A percentile compares a stretch with the other conserved stretches of the same genome.
phyloP scores from a whole-genome alignment of 2,113 vertebrate genomes.

The Nothobranchius kuhntae region DNA sequence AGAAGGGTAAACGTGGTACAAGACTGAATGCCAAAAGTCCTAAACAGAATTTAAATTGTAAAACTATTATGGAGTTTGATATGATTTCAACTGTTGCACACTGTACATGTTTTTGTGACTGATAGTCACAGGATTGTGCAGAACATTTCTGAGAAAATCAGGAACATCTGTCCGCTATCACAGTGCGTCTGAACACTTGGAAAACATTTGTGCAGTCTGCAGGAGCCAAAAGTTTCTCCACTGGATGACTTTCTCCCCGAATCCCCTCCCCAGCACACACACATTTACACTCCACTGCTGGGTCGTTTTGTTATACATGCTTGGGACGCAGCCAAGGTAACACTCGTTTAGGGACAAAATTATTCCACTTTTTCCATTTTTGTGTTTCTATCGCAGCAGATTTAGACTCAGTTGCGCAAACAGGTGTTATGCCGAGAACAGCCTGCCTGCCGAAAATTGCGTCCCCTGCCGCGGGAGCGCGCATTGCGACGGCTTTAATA shows the following conservation, averaged over 20 bases:
- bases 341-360: constrained; percentile 17
- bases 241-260: constrained; percentile 49
- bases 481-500: too few relatives aligned
- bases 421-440: too few relatives aligned
- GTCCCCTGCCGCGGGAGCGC: too few relatives aligned
- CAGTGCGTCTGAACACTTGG: constrained; percentile 68
- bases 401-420: background rate
- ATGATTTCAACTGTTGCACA: too few relatives aligned
- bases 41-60: too few relatives aligned
- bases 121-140: constrained; percentile 39
- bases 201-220: constrained; percentile 74
- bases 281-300: constrained; percentile 3
- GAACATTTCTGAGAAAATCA: constrained; percentile 65
- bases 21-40: background rate
- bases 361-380: background rate
- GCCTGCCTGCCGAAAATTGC: too few relatives aligned
- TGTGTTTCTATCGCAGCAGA: background rate
- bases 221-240: constrained; percentile 62
- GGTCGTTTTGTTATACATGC: constrained; percentile 15
- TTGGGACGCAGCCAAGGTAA: constrained; percentile 35
- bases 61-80: too few relatives aligned
- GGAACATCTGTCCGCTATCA: constrained; percentile 76
- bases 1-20: background rate
- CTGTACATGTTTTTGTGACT: background rate
- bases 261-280: constrained; percentile 16